phyloP scores from a whole-genome alignment of 2,113 vertebrate genomes.

The Xiphias gladius region DNA sequence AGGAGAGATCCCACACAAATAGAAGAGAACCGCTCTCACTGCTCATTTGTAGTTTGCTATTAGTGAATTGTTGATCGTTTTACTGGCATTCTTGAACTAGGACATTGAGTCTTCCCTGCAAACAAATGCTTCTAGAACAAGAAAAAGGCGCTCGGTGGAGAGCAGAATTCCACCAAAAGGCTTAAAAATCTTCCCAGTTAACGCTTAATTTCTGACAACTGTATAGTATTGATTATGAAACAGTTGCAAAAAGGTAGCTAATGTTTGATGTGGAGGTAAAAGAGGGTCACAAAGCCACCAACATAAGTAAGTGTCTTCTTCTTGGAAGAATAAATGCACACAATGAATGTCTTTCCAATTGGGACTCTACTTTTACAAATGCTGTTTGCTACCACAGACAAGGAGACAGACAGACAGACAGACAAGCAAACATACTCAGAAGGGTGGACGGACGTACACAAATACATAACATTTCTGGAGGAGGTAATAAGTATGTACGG shows the following conservation, averaged over 20 bases:
- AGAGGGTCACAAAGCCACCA: background rate
- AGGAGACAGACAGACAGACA: background rate
- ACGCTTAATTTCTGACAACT: constrained; percentile 10
- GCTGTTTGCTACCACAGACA: background rate
- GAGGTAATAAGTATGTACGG: constrained; percentile 2
- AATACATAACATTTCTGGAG: background rate
- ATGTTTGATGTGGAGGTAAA: background rate
- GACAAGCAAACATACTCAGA: background rate
- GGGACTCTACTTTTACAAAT: background rate
- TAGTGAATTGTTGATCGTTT: constrained; percentile 42
- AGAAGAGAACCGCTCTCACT: constrained; percentile 38
- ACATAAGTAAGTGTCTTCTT: background rate
- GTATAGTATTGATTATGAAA: constrained; percentile 9
- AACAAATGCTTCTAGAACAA: constrained; percentile 31
- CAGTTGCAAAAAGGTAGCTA: background rate
- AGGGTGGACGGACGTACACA: background rate
- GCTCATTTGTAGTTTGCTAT: constrained; percentile 51
- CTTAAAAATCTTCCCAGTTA: background rate
- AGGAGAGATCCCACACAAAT: constrained; percentile 37
- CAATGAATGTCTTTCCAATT: background rate
- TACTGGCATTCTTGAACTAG: constrained; percentile 19
- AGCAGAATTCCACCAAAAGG: constrained; percentile 11
- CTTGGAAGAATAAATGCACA: background rate
- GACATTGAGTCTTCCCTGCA: constrained; percentile 16
- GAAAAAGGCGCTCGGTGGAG: background rate